These are phyloP conservation scores for Colostygia pectinataria DNA, from an alignment of 2,888 invertebrate species.

Conservation along the genomic window DNA sequence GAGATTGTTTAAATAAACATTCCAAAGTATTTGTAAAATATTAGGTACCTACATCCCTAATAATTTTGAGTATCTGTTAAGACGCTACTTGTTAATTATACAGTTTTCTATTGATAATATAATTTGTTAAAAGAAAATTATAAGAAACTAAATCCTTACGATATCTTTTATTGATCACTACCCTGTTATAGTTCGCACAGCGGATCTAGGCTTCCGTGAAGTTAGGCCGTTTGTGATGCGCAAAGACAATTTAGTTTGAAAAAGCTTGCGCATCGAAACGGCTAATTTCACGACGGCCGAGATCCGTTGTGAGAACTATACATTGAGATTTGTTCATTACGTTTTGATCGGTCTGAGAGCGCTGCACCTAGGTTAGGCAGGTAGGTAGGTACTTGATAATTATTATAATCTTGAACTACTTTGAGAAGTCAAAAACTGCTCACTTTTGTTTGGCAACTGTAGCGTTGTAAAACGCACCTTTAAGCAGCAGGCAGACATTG, in stretches of 20 bases:
- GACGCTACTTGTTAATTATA: conserved; percentile 83
- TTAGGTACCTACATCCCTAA: conserved; percentile 78
- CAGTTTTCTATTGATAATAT: conserved; percentile 84
- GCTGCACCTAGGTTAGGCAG: conserved; percentile 35
- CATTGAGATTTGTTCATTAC: no score
- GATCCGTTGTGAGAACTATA: no score
- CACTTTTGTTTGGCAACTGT: conserved; percentile 25
- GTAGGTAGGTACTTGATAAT: conserved; percentile 50
- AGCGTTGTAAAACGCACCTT: conserved; percentile 4
- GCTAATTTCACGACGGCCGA: no score
- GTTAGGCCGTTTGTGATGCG: no score
- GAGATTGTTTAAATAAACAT: conserved; percentile 80
- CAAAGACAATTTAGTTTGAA: no score
- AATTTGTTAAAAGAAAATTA: conserved; percentile 84
- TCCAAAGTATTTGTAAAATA: conserved; percentile 83
- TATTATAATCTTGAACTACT: conserved; percentile 75
- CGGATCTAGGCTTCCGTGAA: no score
- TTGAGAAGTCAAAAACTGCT: conserved; percentile 47
- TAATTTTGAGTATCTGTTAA: conserved; percentile 82
- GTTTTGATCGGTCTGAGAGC: conserved; percentile 20
- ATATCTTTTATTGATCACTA: conserved; percentile 59
- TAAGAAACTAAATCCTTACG: conserved; percentile 82
- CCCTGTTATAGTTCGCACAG: no score
- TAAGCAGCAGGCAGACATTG: no score
- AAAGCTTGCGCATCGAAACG: no score